These are phyloP conservation scores for Fragum fragum DNA, from an alignment of 2,888 invertebrate genomes.

Conservation along the genomic window DNA sequence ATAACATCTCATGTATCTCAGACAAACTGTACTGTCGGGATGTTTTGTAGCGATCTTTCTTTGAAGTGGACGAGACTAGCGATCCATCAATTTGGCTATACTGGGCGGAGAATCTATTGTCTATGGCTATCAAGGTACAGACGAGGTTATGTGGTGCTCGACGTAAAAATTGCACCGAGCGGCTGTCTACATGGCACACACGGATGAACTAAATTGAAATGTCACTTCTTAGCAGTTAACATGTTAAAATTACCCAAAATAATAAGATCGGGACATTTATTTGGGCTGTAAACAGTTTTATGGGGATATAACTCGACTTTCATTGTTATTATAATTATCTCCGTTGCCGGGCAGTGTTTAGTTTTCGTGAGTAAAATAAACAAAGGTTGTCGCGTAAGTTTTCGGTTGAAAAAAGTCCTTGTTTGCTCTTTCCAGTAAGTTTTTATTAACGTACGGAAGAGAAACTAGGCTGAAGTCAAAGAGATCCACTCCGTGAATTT, in stretches of 20 bases:
- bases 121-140: no score
- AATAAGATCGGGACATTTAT: conserved; percentile 12
- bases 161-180: not conserved
- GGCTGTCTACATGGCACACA: not conserved
- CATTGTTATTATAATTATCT: conserved; percentile 14
- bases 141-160: conserved; percentile 13
- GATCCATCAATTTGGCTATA: no score
- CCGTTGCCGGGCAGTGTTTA: not conserved
- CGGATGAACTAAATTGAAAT: conserved; percentile 18
- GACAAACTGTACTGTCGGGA: no score
- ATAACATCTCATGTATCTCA: no score
- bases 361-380: conserved; percentile 10
- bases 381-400: not conserved
- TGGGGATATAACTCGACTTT: conserved; percentile 1
- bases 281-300: conserved; percentile 9
- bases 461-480: no score
- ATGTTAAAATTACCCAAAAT: conserved; percentile 27
- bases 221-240: conserved; percentile 20
- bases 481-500: no score
- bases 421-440: no score
- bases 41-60: no score
- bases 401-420: not conserved
- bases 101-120: no score
- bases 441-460: no score
- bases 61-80: no score